Evolutionary conservation across 2,113 vertebrate genomes (phyloP).

Genomic region (Epinephelus cyanopodus): DNA sequence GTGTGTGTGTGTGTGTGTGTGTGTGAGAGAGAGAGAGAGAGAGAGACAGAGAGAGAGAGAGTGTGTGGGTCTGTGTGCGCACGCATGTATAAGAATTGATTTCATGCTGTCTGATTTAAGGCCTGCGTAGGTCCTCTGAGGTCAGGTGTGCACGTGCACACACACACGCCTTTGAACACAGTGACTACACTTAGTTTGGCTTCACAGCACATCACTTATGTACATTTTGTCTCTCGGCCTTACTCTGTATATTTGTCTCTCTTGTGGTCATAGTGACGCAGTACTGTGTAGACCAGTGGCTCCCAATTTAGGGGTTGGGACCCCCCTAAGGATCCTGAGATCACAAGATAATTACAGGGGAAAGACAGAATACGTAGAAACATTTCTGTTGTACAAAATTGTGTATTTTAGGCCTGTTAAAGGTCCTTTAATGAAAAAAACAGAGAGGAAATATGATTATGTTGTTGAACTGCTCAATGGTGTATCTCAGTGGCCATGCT

Average conservation of each 20-base stretch:
- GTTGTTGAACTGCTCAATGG: background rate
- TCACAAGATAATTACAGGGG: background rate
- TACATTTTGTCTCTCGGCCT: background rate
- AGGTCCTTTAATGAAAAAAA: background rate
- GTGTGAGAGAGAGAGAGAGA: no score
- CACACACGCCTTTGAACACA: conserved; percentile 9
- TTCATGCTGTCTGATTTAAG: conserved; percentile 45
- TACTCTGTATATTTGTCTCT: background rate
- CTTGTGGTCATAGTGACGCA: background rate
- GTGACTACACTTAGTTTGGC: background rate
- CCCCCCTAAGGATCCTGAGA: background rate
- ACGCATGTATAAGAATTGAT: conserved; percentile 10
- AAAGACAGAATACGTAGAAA: background rate
- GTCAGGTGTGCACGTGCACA: background rate
- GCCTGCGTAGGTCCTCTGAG: conserved; percentile 5
- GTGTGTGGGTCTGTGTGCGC: background rate
- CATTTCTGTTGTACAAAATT: background rate
- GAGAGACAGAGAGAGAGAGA: no score
- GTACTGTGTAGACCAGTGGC: background rate
- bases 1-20: background rate
- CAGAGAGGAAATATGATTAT: background rate
- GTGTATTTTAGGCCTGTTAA: background rate
- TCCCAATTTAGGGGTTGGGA: background rate
- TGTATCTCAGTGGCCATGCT: background rate
- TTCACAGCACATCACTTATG: conserved; percentile 5